Evolutionary conservation across 2,113 vertebrate genomes (phyloP), one percentile per base, ranked within the genome.

Genomic region (Porphyrio hochstetteri): DNA sequence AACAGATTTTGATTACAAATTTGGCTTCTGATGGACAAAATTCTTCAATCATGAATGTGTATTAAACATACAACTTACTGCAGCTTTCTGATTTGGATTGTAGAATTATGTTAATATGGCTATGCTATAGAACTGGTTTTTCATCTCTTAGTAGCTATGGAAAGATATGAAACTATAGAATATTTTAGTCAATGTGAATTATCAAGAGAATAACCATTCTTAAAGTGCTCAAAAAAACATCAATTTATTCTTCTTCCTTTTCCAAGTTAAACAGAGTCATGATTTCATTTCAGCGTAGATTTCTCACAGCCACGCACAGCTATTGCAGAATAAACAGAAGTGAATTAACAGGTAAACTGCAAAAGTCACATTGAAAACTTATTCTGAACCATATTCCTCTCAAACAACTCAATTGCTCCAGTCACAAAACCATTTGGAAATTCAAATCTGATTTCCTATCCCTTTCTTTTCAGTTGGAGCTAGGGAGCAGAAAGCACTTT

Each of bases 211-310:
- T 91, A 92, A 68, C 40, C 85, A 86, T 59, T 35, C 38, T 53
- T 76, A 25, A 25, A 79, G 48, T 65, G 70, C 48, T 10, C 23
- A 40, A 75, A 65, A 76, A 63, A 64, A 16, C 33, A 25, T 65
- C 35, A 2, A 87, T 81, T 85, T 96, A 57, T 91, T 95, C 83
- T 83, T 94, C 86, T 84, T 90, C 29, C 77, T 89, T 92, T 88
- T 92, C 27, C 88, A 92, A 92, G 82, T 88, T 67, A 70, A 94
- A 86, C 71, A 90, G 72, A 80, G n/a, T 60, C 24, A 59, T 82
- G 52, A 52, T 86, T 93, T 90, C 77, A 88, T 55, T 93, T 80
- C 64, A 68, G 74, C 0, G 0, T 11, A 92, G 40, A 82, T 86
- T 96, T 94, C 90, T 82, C 88, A 96, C 79, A 94, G 71, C 75